These are phyloP conservation scores for Microplitis manilae DNA, from an alignment of 2,888 invertebrate species.

Conservation along the genomic window DNA sequence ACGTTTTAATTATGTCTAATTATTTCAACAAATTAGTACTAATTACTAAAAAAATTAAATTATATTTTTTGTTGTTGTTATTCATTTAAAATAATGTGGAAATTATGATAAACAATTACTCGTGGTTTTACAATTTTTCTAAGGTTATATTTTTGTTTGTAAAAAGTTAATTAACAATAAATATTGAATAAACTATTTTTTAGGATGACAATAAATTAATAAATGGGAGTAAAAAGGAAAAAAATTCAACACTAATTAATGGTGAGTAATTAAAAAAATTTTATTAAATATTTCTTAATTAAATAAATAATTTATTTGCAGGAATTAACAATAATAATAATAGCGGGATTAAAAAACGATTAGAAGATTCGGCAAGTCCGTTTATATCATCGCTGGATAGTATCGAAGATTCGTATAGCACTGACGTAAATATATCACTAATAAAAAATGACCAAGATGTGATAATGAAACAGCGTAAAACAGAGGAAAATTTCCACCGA, in stretches of 20 bases:
- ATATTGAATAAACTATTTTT: not conserved
- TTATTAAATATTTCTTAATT: not conserved
- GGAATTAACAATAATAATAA: slow-evolving; percentile 24
- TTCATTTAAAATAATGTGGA: not conserved
- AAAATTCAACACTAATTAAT: slow-evolving; percentile 20
- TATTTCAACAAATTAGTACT: not conserved
- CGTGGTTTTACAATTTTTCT: not conserved
- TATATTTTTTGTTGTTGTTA: not conserved
- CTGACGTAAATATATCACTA: slow-evolving; percentile 38
- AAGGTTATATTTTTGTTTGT: not conserved
- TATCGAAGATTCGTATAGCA: slow-evolving; percentile 41
- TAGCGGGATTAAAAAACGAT: slow-evolving; percentile 33
- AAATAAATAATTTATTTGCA: not conserved
- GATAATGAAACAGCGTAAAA: slow-evolving; percentile 51
- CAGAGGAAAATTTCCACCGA: slow-evolving; percentile 52
- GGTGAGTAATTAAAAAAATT: slow-evolving; percentile 23
- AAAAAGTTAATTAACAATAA: not conserved
- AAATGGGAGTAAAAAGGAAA: not conserved
- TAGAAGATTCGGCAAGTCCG: slow-evolving; percentile 43
- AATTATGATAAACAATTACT: not conserved
- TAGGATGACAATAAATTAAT: not conserved
- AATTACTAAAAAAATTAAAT: not conserved
- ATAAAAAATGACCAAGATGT: slow-evolving; percentile 50
- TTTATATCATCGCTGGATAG: slow-evolving; percentile 46
- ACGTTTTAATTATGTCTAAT: not conserved